Conservation (phyloP, 2,113 vertebrate genomes). For the Crotalus tigris region DNA sequence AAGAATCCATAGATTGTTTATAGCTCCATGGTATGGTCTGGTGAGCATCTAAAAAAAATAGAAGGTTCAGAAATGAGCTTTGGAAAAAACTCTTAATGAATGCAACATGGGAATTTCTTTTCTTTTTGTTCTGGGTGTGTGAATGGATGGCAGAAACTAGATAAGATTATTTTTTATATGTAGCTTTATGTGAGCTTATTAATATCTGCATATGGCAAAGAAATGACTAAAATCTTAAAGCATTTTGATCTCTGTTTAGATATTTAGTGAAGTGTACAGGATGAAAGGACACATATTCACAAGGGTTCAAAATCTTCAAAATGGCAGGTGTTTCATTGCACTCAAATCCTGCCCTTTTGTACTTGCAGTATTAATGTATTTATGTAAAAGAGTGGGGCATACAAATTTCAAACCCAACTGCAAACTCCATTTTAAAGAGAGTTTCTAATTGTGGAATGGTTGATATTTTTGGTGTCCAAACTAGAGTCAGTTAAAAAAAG, state of each 20-base stretch:
- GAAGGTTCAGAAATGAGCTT: background rate
- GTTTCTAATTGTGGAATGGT: background rate
- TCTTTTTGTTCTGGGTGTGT: background rate
- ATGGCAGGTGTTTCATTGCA: background rate
- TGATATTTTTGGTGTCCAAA: background rate
- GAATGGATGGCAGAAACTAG: background rate
- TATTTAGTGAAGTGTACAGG: background rate
- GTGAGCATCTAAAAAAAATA: background rate
- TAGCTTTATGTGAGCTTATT: background rate
- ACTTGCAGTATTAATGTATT: background rate
- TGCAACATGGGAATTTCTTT: background rate
- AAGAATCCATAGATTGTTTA: background rate
- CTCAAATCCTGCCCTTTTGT: background rate
- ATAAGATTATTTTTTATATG: background rate
- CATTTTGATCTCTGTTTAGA: background rate
- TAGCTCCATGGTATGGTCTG: background rate
- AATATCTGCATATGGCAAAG: background rate
- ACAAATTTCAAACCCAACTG: background rate
- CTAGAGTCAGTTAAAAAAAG: background rate
- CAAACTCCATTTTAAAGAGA: background rate
- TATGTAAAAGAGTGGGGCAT: background rate
- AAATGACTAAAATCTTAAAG: background rate
- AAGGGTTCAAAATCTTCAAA: background rate
- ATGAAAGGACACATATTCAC: background rate
- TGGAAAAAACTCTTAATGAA: background rate